Percentiles rank a stretch among this genome's conserved stretches.
These are phyloP conservation scores for Choristoneura fumiferana DNA, from an alignment of 1,140 invertebrate genomes.

Conservation along the genomic window DNA sequence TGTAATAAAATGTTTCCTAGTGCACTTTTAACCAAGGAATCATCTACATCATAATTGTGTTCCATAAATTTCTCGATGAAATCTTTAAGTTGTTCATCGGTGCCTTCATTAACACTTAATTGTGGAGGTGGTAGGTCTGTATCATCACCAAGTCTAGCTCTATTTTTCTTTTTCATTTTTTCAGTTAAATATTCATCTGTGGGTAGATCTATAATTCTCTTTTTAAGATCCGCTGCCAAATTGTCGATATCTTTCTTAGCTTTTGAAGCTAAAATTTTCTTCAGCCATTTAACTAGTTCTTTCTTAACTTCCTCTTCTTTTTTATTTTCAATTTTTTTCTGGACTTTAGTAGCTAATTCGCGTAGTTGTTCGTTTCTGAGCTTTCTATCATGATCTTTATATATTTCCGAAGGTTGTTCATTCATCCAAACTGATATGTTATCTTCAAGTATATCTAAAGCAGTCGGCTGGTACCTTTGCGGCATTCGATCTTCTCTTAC, in stretches of 20 bases:
- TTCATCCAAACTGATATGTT: slow-evolving; percentile 43
- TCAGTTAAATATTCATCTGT: slow-evolving; percentile 23
- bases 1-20: slow-evolving; percentile 35
- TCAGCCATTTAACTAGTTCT: slow-evolving; percentile 28
- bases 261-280: slow-evolving; percentile 24
- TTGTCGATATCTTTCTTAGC: slow-evolving; percentile 25
- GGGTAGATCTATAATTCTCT: slow-evolving; percentile 28
- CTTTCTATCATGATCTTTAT: slow-evolving; percentile 21
- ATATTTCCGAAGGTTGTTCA: slow-evolving; percentile 34
- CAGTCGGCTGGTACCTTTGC: slow-evolving; percentile 11
- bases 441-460: slow-evolving; percentile 35
- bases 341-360: slow-evolving; percentile 29
- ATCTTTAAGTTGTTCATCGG: slow-evolving; percentile 33
- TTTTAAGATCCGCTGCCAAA: slow-evolving; percentile 26
- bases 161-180: background rate
- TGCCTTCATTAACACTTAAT: slow-evolving; percentile 1
- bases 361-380: slow-evolving; percentile 23
- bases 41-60: slow-evolving; percentile 36
- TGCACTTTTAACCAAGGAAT: slow-evolving; percentile 30
- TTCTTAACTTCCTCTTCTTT: slow-evolving; percentile 22
- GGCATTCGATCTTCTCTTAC: slow-evolving; percentile 13
- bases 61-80: slow-evolving; percentile 42
- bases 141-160: background rate
- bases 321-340: slow-evolving; percentile 25
- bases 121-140: background rate